Conservation (phyloP, 2,797 vertebrate species). For the Rhabdomys pumilio region DNA sequence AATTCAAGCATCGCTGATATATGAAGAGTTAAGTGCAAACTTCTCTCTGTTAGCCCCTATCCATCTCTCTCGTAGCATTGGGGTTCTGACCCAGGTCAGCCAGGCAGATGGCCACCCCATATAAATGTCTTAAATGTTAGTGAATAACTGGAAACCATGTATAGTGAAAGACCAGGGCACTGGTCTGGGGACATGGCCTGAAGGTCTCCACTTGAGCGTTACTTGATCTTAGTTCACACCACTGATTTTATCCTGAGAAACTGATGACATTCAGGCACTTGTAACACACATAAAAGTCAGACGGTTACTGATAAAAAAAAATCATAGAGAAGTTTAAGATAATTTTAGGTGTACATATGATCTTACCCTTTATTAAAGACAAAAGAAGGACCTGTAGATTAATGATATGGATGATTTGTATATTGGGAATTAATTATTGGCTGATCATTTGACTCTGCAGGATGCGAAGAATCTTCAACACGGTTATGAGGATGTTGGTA, state of each 20-base stretch:
- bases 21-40: not conserved
- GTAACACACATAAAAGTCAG: not conserved
- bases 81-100: not conserved
- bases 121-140: not conserved
- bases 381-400: not conserved
- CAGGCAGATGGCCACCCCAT: not conserved
- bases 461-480: not conserved
- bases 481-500: not conserved
- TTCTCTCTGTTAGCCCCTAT: not conserved
- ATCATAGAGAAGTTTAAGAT: not conserved
- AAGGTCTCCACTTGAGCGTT: not conserved
- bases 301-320: not conserved
- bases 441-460: not conserved
- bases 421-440: not conserved
- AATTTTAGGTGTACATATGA: not conserved
- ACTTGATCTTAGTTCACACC: not conserved
- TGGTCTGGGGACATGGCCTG: fast-evolving
- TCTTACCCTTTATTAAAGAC: not conserved
- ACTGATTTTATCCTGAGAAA: not conserved
- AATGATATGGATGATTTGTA: not conserved
- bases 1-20: not conserved
- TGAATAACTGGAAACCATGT: not conserved
- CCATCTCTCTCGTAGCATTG: not conserved
- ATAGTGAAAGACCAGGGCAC: not conserved
- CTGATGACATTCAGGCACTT: not conserved